A percentile compares a stretch with the other conserved stretches of the same genome.
These are phyloP conservation scores for Radopholus similis DNA, from an alignment of 1,140 invertebrate species.

Conservation along the genomic window DNA sequence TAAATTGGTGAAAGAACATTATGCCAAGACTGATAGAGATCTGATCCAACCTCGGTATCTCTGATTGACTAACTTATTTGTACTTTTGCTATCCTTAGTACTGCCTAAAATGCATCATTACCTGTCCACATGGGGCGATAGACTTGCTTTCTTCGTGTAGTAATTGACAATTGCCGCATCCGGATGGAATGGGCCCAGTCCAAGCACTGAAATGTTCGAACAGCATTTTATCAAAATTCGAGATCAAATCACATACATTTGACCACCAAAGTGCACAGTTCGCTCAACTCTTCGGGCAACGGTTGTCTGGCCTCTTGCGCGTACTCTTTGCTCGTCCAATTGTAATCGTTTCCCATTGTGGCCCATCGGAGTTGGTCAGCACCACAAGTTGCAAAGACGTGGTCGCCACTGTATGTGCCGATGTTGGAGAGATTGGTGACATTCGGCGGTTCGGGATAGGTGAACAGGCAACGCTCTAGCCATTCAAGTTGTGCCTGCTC, in stretches of 20 bases:
- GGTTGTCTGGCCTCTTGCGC: slow-evolving; percentile 22
- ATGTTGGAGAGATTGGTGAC: slow-evolving; percentile 46
- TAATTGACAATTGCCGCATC: slow-evolving; percentile 57
- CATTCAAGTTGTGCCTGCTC: slow-evolving; percentile 30
- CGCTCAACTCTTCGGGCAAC: slow-evolving; percentile 43
- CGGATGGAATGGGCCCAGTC: slow-evolving; percentile 34
- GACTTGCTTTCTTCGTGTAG: slow-evolving; percentile 48
- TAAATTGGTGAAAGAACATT: no score
- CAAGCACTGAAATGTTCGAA: slow-evolving; percentile 20
- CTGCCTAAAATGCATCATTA: slow-evolving; percentile 4
- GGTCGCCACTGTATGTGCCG: slow-evolving; percentile 29
- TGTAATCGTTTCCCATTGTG: slow-evolving; percentile 62
- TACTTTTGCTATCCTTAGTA: background rate
- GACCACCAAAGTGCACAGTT: slow-evolving; percentile 33
- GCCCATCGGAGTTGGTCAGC: slow-evolving; percentile 39
- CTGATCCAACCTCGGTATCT: no score
- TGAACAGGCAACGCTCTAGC: slow-evolving; percentile 37
- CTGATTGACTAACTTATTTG: background rate
- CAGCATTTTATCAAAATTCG: background rate
- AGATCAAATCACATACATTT: background rate
- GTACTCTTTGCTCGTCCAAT: slow-evolving; percentile 63
- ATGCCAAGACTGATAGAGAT: no score
- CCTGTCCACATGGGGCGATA: slow-evolving; percentile 55
- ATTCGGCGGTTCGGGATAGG: slow-evolving; percentile 52
- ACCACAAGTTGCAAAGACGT: slow-evolving; percentile 13